Percentiles rank a stretch among this genome's conserved stretches.
These are phyloP conservation scores for Drosophila mayri DNA, from an alignment of 1,140 invertebrate genomes.

Conservation along the genomic window DNA sequence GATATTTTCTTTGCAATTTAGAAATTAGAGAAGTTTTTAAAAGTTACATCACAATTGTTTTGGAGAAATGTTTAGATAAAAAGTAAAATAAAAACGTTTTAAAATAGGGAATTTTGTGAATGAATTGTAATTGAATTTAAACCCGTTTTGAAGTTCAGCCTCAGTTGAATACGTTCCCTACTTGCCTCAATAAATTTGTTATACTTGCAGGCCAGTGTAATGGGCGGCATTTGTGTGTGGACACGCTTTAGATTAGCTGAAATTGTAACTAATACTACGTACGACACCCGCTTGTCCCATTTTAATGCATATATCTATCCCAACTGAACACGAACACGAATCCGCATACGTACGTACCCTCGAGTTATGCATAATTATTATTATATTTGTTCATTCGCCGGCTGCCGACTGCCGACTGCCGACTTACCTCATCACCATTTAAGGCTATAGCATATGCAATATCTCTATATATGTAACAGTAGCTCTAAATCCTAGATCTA, in stretches of 20 bases:
- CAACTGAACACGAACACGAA: constrained; percentile 11
- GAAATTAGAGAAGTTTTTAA: no score
- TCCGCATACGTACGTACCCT: constrained; percentile 22
- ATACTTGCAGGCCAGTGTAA: constrained; percentile 10
- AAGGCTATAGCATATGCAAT: constrained; percentile 82
- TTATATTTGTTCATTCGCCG: constrained; percentile 67
- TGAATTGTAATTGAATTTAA: no score
- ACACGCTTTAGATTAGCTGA: constrained; percentile 73
- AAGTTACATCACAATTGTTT: neutral
- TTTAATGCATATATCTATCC: constrained; percentile 59
- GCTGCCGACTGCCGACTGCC: constrained; percentile 60
- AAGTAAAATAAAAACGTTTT: no score
- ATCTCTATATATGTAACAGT: constrained; percentile 54
- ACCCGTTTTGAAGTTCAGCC: no score
- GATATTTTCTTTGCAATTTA: no score
- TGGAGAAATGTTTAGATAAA: no score
- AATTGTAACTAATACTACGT: constrained; percentile 78
- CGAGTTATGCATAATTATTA: constrained; percentile 49
- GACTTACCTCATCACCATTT: constrained; percentile 82
- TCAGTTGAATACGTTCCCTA: no score
- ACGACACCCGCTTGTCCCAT: constrained; percentile 65
- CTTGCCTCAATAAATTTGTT: neutral
- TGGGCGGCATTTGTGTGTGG: constrained; percentile 42
- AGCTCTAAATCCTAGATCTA: constrained; percentile 53
- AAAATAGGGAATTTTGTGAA: no score